A percentile compares a stretch with the other conserved stretches of the same genome.
Evolutionary conservation across 2,113 vertebrate genomes (phyloP).

Genomic region (Acrocephalus kingi): DNA sequence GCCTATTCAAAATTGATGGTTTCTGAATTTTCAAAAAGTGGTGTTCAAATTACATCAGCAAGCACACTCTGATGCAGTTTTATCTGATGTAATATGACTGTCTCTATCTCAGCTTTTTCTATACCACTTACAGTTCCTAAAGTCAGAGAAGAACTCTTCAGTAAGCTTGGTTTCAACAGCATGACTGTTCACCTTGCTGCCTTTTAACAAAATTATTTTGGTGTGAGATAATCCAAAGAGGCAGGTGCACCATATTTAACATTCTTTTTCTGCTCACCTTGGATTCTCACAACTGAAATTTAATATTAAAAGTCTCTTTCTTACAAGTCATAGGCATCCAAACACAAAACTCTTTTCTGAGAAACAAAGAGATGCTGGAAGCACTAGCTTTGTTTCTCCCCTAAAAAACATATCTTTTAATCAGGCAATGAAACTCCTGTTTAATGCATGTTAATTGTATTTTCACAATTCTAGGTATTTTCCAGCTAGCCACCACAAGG

Average conservation of each 20-base stretch:
- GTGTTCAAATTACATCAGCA: neutral
- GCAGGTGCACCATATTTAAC: neutral
- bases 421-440: neutral
- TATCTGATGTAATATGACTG: neutral
- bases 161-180: neutral
- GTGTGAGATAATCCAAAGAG: neutral
- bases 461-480: neutral
- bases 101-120: neutral
- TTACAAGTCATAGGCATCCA: neutral
- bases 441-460: neutral
- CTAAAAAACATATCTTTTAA: accelerated
- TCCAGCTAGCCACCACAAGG: neutral
- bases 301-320: neutral
- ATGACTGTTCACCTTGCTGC: neutral
- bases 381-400: neutral
- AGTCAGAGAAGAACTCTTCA: neutral
- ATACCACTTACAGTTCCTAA: neutral
- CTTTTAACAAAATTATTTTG: neutral
- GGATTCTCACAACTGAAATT: neutral
- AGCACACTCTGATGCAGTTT: neutral
- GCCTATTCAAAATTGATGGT: neutral
- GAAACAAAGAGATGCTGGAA: neutral
- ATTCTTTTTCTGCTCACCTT: neutral
- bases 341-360: neutral
- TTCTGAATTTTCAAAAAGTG: neutral